Percentiles rank a stretch among this genome's conserved stretches.
Evolutionary conservation across 64 coral and sea anemone genomes (phyloP).

Genomic region (Dendrophyllia cribrosa): DNA sequence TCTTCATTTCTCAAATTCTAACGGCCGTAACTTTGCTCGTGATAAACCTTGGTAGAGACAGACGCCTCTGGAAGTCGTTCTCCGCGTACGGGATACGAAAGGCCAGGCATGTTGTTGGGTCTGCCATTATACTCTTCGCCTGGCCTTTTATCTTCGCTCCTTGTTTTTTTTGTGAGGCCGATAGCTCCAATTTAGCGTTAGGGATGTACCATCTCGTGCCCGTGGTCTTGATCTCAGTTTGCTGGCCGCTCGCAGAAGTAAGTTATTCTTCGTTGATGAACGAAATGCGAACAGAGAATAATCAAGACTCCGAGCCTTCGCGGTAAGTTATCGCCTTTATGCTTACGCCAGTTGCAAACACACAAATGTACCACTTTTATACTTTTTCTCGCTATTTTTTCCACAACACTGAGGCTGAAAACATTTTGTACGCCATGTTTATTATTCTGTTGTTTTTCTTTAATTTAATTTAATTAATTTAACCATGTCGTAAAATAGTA

Average conservation of each 20-base stretch:
- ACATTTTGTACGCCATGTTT: too few relatives aligned
- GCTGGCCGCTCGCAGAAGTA: conserved; percentile 36
- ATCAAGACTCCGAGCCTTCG: background rate
- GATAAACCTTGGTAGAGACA: conserved; percentile 4
- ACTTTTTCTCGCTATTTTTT: too few relatives aligned
- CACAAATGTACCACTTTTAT: too few relatives aligned
- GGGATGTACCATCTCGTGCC: conserved; percentile 32
- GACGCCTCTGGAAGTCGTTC: background rate
- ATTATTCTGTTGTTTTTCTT: too few relatives aligned
- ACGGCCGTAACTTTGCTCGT: conserved; percentile 32
- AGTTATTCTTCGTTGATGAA: conserved; percentile 7
- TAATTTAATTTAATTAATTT: too few relatives aligned
- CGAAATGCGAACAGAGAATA: background rate
- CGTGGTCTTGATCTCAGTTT: conserved; percentile 26
- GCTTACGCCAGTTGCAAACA: too few relatives aligned
- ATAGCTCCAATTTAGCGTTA: background rate
- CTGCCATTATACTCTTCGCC: conserved; percentile 41
- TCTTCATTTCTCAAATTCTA: conserved; percentile 57
- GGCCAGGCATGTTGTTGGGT: conserved; percentile 38
- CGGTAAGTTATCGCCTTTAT: background rate
- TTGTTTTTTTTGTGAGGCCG: conserved; percentile 37
- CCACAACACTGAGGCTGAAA: too few relatives aligned
- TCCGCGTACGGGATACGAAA: conserved; percentile 24
- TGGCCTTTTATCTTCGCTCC: conserved; percentile 60
- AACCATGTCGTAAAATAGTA: too few relatives aligned